Conservation (phyloP, 2,797 vertebrate species). For the Syngnathus acus region DNA sequence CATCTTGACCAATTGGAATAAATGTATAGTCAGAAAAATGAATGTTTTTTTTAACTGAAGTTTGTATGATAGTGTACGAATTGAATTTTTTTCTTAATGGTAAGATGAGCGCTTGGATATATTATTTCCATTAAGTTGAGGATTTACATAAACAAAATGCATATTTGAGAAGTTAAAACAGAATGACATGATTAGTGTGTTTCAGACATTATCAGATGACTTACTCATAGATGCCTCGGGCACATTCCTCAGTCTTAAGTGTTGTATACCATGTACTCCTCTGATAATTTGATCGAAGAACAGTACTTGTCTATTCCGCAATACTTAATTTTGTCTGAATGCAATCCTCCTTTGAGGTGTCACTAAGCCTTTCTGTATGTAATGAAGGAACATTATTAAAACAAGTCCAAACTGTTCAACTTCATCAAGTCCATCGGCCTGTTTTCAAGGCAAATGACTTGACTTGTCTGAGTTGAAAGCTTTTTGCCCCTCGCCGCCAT, state of each 20-base stretch:
- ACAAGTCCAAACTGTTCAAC: conserved; percentile 1
- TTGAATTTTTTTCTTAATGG: too few relatives aligned
- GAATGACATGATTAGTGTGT: conserved; percentile 44
- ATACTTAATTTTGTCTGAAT: conserved; percentile 29
- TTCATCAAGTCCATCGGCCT: background rate
- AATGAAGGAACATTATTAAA: background rate
- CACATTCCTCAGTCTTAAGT: conserved; percentile 56
- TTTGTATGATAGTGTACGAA: too few relatives aligned
- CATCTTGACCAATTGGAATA: too few relatives aligned
- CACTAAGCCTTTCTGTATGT: background rate
- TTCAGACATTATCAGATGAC: conserved; percentile 28
- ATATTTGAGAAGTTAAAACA: conserved; percentile 8
- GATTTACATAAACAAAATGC: too few relatives aligned
- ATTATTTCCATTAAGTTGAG: too few relatives aligned
- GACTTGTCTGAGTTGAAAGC: too few relatives aligned
- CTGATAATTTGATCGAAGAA: conserved; percentile 32
- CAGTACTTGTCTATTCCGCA: conserved; percentile 27
- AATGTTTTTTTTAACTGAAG: too few relatives aligned
- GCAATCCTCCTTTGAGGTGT: conserved; percentile 17
- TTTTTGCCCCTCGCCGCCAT: too few relatives aligned
- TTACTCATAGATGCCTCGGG: conserved; percentile 19
- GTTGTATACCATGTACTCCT: conserved; percentile 29
- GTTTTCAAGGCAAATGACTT: too few relatives aligned
- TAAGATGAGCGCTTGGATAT: too few relatives aligned
- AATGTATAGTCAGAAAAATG: too few relatives aligned